phyloP scores from a whole-genome alignment of 2,888 invertebrate species.

The Geophilus truncorum region DNA sequence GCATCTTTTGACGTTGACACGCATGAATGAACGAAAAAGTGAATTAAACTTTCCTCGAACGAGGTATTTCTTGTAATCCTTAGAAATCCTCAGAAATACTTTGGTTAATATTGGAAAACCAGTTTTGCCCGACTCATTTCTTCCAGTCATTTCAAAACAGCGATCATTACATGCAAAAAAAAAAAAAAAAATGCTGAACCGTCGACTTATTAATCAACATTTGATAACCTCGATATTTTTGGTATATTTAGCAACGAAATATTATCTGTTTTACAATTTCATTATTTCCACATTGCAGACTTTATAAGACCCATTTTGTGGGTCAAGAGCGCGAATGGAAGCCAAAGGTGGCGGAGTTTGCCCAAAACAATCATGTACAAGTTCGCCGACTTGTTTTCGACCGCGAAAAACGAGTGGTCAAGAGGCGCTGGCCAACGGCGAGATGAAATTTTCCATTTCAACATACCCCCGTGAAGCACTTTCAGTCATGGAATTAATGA shows the following conservation, averaged over 20 bases:
- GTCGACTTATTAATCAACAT: neutral
- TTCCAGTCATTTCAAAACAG: neutral
- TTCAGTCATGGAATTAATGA: constrained; percentile 86
- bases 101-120: neutral
- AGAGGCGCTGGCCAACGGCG: constrained; percentile 51
- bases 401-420: constrained; percentile 29
- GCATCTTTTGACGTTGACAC: neutral
- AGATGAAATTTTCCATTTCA: constrained; percentile 78
- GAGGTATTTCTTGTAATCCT: too few species aligned
- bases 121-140: neutral
- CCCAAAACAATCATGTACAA: neutral
- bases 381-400: constrained; percentile 26
- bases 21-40: neutral
- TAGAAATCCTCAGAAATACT: too few species aligned
- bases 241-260: neutral
- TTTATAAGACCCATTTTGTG: neutral
- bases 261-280: too few species aligned
- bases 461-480: constrained; percentile 80
- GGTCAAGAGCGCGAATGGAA: neutral
- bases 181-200: neutral
- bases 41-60: neutral
- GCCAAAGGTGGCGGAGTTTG: too few species aligned
- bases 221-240: neutral
- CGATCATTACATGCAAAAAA: neutral
- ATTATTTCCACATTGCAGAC: too few species aligned